Percentiles rank a stretch among this genome's conserved stretches.
Evolutionary conservation across 2,797 vertebrate genomes (phyloP).

Genomic region (Petrocephalus schoutedeni): DNA sequence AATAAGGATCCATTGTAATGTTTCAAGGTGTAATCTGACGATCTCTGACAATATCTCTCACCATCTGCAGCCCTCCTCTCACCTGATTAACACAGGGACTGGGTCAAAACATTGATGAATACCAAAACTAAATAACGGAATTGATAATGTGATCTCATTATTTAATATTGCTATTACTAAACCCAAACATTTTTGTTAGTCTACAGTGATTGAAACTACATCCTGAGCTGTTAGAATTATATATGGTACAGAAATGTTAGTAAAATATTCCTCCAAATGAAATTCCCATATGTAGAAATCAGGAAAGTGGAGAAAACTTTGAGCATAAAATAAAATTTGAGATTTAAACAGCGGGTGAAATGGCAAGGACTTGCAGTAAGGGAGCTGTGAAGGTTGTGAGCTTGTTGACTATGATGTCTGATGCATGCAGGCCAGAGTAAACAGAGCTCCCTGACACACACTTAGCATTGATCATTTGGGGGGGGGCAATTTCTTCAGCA

Average conservation of each 20-base stretch:
- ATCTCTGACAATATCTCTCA: not conserved
- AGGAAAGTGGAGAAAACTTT: not conserved
- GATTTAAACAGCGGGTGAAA: not conserved
- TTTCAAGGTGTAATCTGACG: not conserved
- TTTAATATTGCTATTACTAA: not conserved
- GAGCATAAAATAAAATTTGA: not conserved
- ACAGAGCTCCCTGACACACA: slow-evolving; percentile 2
- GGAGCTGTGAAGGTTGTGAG: not conserved
- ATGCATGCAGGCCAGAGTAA: not conserved
- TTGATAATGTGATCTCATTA: not conserved
- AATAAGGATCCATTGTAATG: not conserved
- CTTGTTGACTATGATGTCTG: not conserved
- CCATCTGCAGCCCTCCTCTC: not conserved
- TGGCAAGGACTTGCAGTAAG: not conserved
- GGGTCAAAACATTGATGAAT: not conserved
- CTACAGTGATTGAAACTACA: not conserved
- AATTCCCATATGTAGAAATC: not conserved
- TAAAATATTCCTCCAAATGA: not conserved
- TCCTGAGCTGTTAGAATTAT: not conserved
- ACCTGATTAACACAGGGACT: not conserved
- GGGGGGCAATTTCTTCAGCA: not conserved
- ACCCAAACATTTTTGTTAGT: not conserved
- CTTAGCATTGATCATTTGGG: slow-evolving; percentile 4
- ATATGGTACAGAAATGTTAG: not conserved
- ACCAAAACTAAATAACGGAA: not conserved